phyloP scores from a whole-genome alignment of 1,140 invertebrate genomes.

The Trichonephila clavipes region DNA sequence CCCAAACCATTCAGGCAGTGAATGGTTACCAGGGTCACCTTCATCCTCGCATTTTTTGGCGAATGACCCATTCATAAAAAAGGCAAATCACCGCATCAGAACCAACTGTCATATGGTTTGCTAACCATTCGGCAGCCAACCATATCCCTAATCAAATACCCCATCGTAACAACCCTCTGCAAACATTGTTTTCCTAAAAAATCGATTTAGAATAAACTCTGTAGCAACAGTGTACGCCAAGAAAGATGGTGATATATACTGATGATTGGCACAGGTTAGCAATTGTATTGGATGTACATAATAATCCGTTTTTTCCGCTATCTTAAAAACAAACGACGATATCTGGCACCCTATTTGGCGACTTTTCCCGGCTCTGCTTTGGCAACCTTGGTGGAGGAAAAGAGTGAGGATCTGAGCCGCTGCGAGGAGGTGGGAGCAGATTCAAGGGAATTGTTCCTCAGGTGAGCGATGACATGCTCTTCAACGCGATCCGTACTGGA shows the following conservation, averaged over 20 bases:
- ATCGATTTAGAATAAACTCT: too few species aligned
- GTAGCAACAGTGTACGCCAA: too few species aligned
- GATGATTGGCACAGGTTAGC: neutral
- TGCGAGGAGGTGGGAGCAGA: slow-evolving; percentile 35
- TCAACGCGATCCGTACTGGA: slow-evolving; percentile 32
- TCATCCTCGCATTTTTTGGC: slow-evolving; percentile 19
- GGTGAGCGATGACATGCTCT: slow-evolving; percentile 43
- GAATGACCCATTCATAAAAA: slow-evolving; percentile 19
- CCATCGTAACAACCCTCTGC: neutral
- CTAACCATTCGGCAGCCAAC: neutral
- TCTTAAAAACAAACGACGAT: neutral
- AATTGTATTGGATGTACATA: neutral
- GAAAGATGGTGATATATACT: too few species aligned
- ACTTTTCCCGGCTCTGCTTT: neutral
- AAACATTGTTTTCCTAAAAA: neutral
- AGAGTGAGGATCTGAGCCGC: slow-evolving; percentile 26
- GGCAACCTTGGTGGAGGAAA: slow-evolving; percentile 5
- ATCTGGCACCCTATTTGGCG: too few species aligned
- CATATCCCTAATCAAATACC: neutral
- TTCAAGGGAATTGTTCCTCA: slow-evolving; percentile 51
- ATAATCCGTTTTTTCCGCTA: neutral
- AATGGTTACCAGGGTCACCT: slow-evolving; percentile 41
- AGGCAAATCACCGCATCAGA: neutral
- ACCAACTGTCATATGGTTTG: neutral
- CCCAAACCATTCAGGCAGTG: neutral